A percentile compares a stretch with the other conserved stretches of the same genome.
These are phyloP conservation scores for Merops nubicus DNA, from an alignment of 2,113 vertebrate species.

Conservation along the genomic window DNA sequence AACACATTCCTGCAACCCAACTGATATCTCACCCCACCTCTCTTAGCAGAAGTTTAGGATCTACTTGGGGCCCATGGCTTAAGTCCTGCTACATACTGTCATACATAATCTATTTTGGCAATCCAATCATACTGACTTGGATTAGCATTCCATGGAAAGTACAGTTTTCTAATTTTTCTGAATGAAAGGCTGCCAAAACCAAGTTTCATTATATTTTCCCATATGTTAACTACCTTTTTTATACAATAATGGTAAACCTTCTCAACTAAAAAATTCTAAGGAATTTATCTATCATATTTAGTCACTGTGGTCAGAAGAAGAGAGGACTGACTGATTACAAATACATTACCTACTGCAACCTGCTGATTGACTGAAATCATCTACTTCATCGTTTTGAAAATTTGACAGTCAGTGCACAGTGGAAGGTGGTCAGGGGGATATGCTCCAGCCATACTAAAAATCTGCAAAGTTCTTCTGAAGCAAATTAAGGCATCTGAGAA, in stretches of 20 bases:
- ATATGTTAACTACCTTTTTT: neutral
- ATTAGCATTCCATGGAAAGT: neutral
- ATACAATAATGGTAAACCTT: neutral
- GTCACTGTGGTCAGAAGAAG: neutral
- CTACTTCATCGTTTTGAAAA: neutral
- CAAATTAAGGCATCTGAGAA: neutral
- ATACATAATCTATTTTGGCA: neutral
- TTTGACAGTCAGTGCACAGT: neutral
- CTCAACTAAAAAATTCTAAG: neutral
- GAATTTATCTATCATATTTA: neutral
- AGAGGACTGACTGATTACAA: neutral
- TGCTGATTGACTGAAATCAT: neutral
- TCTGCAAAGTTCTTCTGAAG: neutral
- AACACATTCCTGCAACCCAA: neutral
- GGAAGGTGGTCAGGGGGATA: neutral
- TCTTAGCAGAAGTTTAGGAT: neutral
- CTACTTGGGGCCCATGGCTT: neutral
- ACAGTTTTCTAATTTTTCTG: neutral
- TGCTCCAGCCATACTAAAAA: neutral
- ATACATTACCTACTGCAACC: neutral
- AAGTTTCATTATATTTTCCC: neutral
- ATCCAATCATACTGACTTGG: neutral
- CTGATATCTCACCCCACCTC: accelerated
- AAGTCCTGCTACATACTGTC: neutral
- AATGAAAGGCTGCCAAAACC: neutral